These are phyloP conservation scores for Morus bassanus DNA, from an alignment of 2,797 vertebrate genomes.

Conservation along the genomic window DNA sequence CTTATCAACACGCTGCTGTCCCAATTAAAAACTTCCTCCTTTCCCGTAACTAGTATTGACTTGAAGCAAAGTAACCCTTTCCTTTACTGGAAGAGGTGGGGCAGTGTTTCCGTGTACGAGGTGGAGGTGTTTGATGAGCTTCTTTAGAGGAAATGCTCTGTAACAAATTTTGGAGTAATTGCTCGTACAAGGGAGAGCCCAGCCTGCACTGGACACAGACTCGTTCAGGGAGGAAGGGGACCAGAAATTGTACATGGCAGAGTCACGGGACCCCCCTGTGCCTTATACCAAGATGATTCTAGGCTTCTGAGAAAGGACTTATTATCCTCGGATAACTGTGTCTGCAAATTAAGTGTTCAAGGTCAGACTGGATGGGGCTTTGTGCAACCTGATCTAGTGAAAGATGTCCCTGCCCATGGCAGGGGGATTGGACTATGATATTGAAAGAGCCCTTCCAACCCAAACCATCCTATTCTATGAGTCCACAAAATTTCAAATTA, in stretches of 20 bases:
- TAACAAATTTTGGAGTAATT: background rate
- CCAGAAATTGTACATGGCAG: rapidly evolving
- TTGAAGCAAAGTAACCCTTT: background rate
- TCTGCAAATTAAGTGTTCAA: background rate
- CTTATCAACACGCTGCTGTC: background rate
- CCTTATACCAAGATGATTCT: background rate
- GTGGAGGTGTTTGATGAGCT: background rate
- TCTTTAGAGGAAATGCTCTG: background rate
- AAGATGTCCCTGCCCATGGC: background rate
- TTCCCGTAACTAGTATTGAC: background rate
- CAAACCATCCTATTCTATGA: background rate
- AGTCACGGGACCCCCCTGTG: background rate
- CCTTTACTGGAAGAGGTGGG: background rate
- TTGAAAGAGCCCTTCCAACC: background rate
- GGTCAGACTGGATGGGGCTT: background rate
- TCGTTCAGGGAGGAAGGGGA: background rate
- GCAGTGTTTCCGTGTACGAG: rapidly evolving
- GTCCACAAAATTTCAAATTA: background rate
- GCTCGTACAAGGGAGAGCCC: background rate
- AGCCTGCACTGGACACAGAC: rapidly evolving
- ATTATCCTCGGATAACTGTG: background rate
- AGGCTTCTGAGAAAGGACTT: background rate
- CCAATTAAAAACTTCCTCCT: background rate
- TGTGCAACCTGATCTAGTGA: background rate
- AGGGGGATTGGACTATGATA: background rate